phyloP scores from a whole-genome alignment of 2,888 invertebrate genomes.

The Clivina fossor region DNA sequence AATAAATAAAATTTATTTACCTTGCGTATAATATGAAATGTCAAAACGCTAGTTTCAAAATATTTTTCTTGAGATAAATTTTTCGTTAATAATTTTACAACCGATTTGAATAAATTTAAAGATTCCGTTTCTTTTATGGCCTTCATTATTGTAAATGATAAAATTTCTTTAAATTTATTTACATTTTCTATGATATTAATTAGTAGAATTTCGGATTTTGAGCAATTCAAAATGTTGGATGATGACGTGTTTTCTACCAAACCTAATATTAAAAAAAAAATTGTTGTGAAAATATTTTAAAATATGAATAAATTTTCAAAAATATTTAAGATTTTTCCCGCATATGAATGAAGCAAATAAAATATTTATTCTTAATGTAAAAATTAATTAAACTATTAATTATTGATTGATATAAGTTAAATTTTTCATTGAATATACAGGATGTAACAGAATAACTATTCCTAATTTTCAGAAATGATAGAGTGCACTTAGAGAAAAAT shows the following conservation, averaged over 20 bases:
- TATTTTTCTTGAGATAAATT: conserved; percentile 42
- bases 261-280: conserved; percentile 12
- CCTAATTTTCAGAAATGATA: too few relatives aligned
- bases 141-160: conserved; percentile 43
- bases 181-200: conserved; percentile 42
- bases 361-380: too few relatives aligned
- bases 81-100: conserved; percentile 41
- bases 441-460: too few relatives aligned
- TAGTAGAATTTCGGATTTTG: conserved; percentile 39
- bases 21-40: conserved; percentile 44
- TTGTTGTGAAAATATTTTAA: conserved; percentile 45
- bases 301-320: conserved; percentile 39
- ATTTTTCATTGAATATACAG: too few relatives aligned
- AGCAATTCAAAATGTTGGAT: conserved; percentile 35
- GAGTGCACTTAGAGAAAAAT: too few relatives aligned
- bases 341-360: too few relatives aligned
- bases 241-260: conserved; percentile 18
- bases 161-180: conserved; percentile 41
- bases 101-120: conserved; percentile 40
- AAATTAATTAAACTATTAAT: too few relatives aligned
- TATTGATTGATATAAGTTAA: too few relatives aligned
- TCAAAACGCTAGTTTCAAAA: conserved; percentile 42
- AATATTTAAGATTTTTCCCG: too few relatives aligned
- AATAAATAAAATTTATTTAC: conserved; percentile 38
- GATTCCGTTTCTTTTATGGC: conserved; percentile 43